Evolutionary conservation across 1,140 invertebrate species (phyloP), one percentile per base, ranked within the genome.

Genomic region (Palaemon carinicauda): DNA sequence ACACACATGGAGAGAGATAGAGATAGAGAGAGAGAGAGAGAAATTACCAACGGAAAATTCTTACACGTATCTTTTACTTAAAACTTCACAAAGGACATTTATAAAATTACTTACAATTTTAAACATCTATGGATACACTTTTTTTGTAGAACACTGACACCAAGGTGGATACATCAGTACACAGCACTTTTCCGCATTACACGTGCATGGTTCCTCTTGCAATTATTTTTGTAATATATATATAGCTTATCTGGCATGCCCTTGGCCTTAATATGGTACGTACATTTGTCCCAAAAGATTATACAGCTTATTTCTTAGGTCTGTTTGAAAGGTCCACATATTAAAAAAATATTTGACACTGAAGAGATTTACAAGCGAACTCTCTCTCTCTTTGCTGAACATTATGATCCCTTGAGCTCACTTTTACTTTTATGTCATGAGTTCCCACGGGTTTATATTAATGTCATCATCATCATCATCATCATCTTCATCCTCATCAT

Each of bases 31-130:
- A 78, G 54, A 69, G 29, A 87, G 85, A 87, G 29, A 87, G 56
- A 82, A 41, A 77, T 82, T 53, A 87, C 79, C 79, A 82, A 87
- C 79, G 56, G 65, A 87, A 87, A 87, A 65, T 77, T 79, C 52
- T 86, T 80, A 65, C 80, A 77, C 77, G 21, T 75, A 80, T 80
- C 60, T 80, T 77, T 69, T 86, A 86, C 84, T 71, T 79, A 86
- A 86, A 86, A 86, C 74, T 86, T 86, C 84, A 86, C 84, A 86
- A 86, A 86, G 80, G 85, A 87, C 85, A 87, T 81, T 87, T 87
- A 87, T 87, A 87, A 87, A 87, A 87, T 81, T 87, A 87, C 85
- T 87, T 87, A 87, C 85, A 87, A 81, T 87, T 87, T 87, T 87
- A 87, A 82, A 87, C 85, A 87, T 81, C 85, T 87, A 87, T 87